Evolutionary conservation across 1,140 invertebrate genomes (phyloP).

Genomic region (Rhizoglyphus robini): DNA sequence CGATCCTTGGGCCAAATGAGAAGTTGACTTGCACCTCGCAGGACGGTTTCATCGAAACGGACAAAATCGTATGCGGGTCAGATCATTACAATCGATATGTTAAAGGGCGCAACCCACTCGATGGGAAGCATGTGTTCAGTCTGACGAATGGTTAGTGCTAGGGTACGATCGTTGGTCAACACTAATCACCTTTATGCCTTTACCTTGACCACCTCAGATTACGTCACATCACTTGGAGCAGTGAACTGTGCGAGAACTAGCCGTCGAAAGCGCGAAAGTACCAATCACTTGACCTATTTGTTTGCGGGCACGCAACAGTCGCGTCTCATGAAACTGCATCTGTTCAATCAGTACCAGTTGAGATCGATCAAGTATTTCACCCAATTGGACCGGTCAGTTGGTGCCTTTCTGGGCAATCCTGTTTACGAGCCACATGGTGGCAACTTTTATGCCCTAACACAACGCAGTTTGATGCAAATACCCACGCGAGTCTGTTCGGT

Average conservation of each 20-base stretch:
- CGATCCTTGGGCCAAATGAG: too few species aligned
- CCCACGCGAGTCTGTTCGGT: background rate
- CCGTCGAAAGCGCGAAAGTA: background rate
- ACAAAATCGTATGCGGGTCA: too few species aligned
- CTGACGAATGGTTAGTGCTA: too few species aligned
- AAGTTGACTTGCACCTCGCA: too few species aligned
- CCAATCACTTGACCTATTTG: background rate
- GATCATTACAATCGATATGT: too few species aligned
- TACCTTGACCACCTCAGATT: background rate
- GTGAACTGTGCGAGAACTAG: background rate
- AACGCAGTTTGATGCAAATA: background rate
- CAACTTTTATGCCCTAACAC: background rate
- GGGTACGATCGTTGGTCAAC: too few species aligned
- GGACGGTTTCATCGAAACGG: too few species aligned
- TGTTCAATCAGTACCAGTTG: background rate
- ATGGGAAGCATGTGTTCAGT: too few species aligned
- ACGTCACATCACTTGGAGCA: background rate
- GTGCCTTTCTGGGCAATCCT: background rate
- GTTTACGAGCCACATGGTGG: background rate
- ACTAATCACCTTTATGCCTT: background rate
- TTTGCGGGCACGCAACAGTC: background rate
- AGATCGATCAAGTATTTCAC: background rate
- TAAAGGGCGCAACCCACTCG: too few species aligned
- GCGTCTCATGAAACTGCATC: background rate
- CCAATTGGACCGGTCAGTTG: background rate